A percentile compares a stretch with the other conserved stretches of the same genome.
Conservation (phyloP, 2,888 invertebrate species). For the Sepioteuthis lessoniana region DNA sequence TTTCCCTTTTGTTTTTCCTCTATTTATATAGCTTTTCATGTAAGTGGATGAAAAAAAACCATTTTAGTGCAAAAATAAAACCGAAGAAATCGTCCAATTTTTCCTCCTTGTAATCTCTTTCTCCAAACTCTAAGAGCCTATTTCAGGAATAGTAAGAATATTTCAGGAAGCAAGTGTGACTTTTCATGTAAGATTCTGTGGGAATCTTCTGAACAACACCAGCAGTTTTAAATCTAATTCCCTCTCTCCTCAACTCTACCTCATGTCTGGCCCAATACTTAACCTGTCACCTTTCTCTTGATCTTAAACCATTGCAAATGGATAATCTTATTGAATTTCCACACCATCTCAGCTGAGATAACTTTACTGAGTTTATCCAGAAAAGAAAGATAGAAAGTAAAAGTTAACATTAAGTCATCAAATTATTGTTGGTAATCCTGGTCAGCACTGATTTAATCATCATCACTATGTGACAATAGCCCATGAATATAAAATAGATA, state of each 20-base stretch:
- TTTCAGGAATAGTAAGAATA: conserved; percentile 6
- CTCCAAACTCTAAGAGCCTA: neutral
- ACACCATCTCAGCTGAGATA: neutral
- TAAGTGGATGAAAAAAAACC: neutral
- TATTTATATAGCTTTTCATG: neutral
- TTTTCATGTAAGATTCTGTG: neutral
- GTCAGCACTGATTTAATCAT: neutral
- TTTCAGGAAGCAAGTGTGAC: neutral
- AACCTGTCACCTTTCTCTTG: neutral
- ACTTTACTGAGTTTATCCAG: neutral
- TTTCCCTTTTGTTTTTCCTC: neutral
- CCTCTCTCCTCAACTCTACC: neutral
- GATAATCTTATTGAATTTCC: neutral
- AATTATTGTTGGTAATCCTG: neutral
- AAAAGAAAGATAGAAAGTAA: neutral
- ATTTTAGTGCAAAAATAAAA: neutral
- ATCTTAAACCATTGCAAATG: neutral
- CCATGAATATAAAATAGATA: neutral
- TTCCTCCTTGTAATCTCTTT: neutral
- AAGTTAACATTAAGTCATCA: neutral
- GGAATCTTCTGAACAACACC: neutral
- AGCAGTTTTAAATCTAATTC: conserved; percentile 5
- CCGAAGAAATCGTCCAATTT: neutral
- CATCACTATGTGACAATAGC: neutral
- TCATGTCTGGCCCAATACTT: neutral